A percentile compares a stretch with the other conserved stretches of the same genome.
Conservation (phyloP, 2,113 vertebrate genomes). For the Alligator sinensis region DNA sequence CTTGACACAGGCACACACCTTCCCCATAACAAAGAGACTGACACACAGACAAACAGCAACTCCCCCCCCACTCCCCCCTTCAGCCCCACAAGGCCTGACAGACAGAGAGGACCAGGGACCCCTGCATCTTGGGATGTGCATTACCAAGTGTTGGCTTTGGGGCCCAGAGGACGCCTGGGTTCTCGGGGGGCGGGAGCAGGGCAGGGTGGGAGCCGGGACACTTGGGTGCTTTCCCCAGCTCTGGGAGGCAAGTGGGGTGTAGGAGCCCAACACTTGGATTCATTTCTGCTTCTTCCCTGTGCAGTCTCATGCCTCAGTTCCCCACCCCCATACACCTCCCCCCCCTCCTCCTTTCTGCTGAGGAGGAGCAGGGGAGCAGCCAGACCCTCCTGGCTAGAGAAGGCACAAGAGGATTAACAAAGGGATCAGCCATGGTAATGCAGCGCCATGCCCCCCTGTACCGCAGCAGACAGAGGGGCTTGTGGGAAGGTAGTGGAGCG, state of each 20-base stretch:
- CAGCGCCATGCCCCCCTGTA: background rate
- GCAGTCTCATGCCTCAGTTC: background rate
- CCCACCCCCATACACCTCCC: background rate
- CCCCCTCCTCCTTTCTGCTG: background rate
- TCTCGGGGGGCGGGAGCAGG: background rate
- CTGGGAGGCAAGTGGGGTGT: background rate
- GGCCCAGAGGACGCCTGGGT: background rate
- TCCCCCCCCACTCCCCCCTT: too few relatives aligned
- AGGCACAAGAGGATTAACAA: background rate
- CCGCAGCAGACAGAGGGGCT: too few relatives aligned
- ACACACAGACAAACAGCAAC: too few relatives aligned
- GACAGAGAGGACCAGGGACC: too few relatives aligned
- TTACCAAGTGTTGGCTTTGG: too few relatives aligned
- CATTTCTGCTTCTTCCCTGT: background rate
- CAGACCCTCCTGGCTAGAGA: background rate
- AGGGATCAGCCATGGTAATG: too few relatives aligned
- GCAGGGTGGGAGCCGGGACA: background rate
- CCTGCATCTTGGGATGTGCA: too few relatives aligned
- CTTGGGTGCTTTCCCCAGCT: background rate
- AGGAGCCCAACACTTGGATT: background rate
- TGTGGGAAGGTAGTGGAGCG: background rate
- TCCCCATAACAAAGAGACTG: too few relatives aligned
- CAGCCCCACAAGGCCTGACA: too few relatives aligned
- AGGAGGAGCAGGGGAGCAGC: background rate
- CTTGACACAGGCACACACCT: too few relatives aligned